Evolutionary conservation across 2,797 vertebrate species (phyloP).

Genomic region (Etheostoma nigrum): DNA sequence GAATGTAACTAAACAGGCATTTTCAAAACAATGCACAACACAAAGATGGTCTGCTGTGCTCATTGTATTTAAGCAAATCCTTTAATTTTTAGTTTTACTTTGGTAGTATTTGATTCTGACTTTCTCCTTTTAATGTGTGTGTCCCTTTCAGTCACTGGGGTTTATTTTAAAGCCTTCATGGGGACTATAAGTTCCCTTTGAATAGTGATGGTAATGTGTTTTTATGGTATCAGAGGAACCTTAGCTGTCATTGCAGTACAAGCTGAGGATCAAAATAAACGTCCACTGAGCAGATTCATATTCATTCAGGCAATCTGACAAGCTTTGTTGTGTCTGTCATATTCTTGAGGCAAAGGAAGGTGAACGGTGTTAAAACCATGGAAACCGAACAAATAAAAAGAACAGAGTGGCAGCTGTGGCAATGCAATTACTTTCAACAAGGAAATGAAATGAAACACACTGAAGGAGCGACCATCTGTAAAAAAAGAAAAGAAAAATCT

Average conservation of each 20-base stretch:
- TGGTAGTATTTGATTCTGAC: background rate
- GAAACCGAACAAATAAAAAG: slow-evolving; percentile 53
- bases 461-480: slow-evolving; percentile 69
- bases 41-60: background rate
- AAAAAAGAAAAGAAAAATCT: slow-evolving; percentile 31
- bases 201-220: slow-evolving; percentile 34
- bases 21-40: background rate
- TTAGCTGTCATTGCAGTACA: slow-evolving; percentile 41
- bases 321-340: slow-evolving; percentile 63
- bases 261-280: slow-evolving; percentile 54
- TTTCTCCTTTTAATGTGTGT: background rate
- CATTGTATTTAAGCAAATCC: slow-evolving; percentile 5
- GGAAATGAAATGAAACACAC: slow-evolving; percentile 76
- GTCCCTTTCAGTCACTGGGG: slow-evolving; percentile 7
- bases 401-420: slow-evolving; percentile 64
- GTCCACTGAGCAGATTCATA: slow-evolving; percentile 42
- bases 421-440: slow-evolving; percentile 78
- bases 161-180: slow-evolving; percentile 41
- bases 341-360: slow-evolving; percentile 34
- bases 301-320: slow-evolving; percentile 57
- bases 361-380: slow-evolving; percentile 48
- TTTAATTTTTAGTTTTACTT: background rate
- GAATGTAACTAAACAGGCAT: background rate
- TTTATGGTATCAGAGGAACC: slow-evolving; percentile 28
- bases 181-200: slow-evolving; percentile 28